phyloP scores from a whole-genome alignment of 2,888 invertebrate genomes.

The Drosophila neutralis region DNA sequence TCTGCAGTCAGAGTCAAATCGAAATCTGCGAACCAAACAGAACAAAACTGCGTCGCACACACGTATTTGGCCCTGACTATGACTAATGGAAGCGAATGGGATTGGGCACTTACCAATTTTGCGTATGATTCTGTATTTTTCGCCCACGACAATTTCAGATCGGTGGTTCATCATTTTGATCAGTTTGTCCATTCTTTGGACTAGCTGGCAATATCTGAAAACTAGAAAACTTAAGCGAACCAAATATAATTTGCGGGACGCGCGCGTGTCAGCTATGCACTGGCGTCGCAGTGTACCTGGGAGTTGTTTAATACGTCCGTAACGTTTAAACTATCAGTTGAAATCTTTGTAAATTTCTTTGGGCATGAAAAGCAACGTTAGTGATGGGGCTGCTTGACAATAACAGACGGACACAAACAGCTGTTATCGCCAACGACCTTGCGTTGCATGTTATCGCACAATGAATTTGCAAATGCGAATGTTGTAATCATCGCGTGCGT shows the following conservation, averaged over 20 bases:
- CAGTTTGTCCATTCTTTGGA: constrained; percentile 35
- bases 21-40: constrained; percentile 1
- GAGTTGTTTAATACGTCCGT: constrained; percentile 2
- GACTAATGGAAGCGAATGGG: constrained; percentile 4
- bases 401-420: constrained; percentile 47
- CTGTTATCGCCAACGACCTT: constrained; percentile 48
- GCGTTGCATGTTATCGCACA: constrained; percentile 42
- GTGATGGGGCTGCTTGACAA: constrained; percentile 40
- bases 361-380: constrained; percentile 31
- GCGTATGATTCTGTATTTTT: constrained; percentile 96
- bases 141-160: constrained; percentile 93
- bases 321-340: constrained; percentile 15
- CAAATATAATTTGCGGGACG: not conserved
- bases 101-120: constrained; percentile 91
- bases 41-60: constrained; percentile 6
- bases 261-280: constrained; percentile 20
- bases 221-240: constrained; percentile 13
- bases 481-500: not conserved
- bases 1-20: not conserved
- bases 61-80: not conserved
- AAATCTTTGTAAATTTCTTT: constrained; percentile 39
- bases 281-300: constrained; percentile 10
- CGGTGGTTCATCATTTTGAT: constrained; percentile 79
- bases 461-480: constrained; percentile 38
- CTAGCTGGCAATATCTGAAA: not conserved